phyloP scores from a whole-genome alignment of 2,888 invertebrate genomes.

The Trilocha varians region DNA sequence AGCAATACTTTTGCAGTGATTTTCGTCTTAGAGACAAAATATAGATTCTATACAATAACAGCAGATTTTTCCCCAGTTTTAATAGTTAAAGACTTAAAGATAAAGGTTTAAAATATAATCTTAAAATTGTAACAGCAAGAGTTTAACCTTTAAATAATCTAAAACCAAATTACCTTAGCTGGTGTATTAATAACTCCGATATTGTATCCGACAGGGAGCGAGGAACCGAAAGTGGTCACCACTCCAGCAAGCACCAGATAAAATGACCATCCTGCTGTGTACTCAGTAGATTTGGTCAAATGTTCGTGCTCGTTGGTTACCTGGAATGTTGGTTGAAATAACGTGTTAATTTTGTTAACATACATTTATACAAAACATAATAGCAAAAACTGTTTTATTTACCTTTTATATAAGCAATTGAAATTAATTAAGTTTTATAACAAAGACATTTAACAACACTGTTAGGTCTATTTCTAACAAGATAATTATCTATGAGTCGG shows the following conservation, averaged over 20 bases:
- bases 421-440: too few relatives aligned
- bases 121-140: background rate
- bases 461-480: too few relatives aligned
- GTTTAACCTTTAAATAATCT: background rate
- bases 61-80: too few relatives aligned
- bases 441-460: too few relatives aligned
- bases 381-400: too few relatives aligned
- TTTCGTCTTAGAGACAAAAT: too few relatives aligned
- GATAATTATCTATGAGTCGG: too few relatives aligned
- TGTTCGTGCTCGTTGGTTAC: constrained; percentile 53
- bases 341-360: background rate
- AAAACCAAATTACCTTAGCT: constrained; percentile 72
- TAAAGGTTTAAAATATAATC: background rate
- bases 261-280: constrained; percentile 75
- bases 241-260: constrained; percentile 78
- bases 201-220: constrained; percentile 87
- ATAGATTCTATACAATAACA: too few relatives aligned
- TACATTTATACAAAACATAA: too few relatives aligned
- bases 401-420: too few relatives aligned
- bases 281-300: constrained; percentile 41
- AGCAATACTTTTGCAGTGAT: too few relatives aligned
- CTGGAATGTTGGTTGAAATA: constrained; percentile 22
- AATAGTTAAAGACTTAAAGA: too few relatives aligned
- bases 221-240: constrained; percentile 83
- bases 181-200: constrained; percentile 91